A percentile compares a stretch with the other conserved stretches of the same genome.
phyloP scores from a whole-genome alignment of 2,797 vertebrate genomes.

The Allochrocebus solatus region DNA sequence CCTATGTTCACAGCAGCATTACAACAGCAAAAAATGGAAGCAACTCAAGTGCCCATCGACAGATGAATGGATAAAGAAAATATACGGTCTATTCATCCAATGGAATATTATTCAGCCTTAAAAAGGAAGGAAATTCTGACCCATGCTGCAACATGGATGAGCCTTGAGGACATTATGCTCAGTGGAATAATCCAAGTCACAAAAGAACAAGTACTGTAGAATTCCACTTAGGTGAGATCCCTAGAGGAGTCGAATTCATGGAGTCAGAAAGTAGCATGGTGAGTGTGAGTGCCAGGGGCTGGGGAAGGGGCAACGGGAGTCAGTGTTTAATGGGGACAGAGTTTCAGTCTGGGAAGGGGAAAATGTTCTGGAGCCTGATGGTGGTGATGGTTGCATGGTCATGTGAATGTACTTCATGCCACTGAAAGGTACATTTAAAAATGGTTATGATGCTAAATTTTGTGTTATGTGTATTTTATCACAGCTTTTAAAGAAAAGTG shows the following conservation, averaged over 20 bases:
- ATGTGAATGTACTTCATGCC: background rate
- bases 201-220: background rate
- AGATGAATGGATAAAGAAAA: too few relatives aligned
- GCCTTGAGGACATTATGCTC: background rate
- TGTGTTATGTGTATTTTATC: background rate
- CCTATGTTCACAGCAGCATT: too few relatives aligned
- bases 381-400: background rate
- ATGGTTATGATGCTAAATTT: background rate
- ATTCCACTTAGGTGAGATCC: background rate
- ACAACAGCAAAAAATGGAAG: background rate
- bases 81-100: too few relatives aligned
- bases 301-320: background rate
- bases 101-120: background rate
- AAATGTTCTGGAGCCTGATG: background rate
- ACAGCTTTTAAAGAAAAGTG: background rate
- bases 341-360: background rate
- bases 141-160: background rate
- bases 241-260: background rate
- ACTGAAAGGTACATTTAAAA: background rate
- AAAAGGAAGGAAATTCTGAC: background rate
- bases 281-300: too few relatives aligned
- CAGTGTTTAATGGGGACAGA: background rate
- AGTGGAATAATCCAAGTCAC: background rate
- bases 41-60: background rate
- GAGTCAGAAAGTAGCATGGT: background rate